Base-by-base conservation (phyloP, 2,888 invertebrate species). In the Tribolium freemani region DNA sequence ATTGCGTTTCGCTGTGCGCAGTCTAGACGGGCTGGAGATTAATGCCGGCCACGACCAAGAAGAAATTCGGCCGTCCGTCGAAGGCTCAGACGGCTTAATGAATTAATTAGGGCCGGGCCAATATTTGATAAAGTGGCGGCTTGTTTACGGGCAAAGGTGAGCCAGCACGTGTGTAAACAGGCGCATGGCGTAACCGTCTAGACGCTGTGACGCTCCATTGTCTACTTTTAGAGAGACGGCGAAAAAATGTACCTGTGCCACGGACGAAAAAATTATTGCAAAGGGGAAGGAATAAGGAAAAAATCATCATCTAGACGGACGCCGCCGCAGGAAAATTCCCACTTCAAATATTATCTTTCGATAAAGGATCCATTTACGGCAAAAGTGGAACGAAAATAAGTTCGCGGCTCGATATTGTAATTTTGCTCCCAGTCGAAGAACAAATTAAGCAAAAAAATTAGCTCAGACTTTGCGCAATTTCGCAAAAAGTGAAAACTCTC, bases 101-200 rank as follows among this genome's bases (percentile, higher is more conserved):
- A 69, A 69, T 69, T 69, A 69, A 60, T 69, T 69, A 60, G 53
- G 72, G 71, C 69, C 69, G 69, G 69, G 53, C 30, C 45, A 53
- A 53, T 60, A 69, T 60, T 69, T 69, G 69, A 69, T 69, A 60
- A 69, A 60, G 57, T 57, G 68, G 11, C 45, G 51, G 58, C 46
- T 69, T 75, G 71, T 76, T 76, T 76, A 74, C 74, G 72, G 60
- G 48, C 61, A 71, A 73, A 76, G 76, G 76, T 76, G 75, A 76
- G 74, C 72, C 71, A 58, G 77, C 78, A 79, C 76, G 77, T 78
- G 78, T 78, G 80, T 78, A 82, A 80, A 81, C 79, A 81, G 78
- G 77, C 79, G 77, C 77, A 76, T 77, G 76, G 78, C 78, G 80
- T 81, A 81, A 79, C 76, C 75, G 82, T 81, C 82, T 82, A 81